phyloP scores from a whole-genome alignment of 2,888 invertebrate genomes.

The Escarpia spicata region DNA sequence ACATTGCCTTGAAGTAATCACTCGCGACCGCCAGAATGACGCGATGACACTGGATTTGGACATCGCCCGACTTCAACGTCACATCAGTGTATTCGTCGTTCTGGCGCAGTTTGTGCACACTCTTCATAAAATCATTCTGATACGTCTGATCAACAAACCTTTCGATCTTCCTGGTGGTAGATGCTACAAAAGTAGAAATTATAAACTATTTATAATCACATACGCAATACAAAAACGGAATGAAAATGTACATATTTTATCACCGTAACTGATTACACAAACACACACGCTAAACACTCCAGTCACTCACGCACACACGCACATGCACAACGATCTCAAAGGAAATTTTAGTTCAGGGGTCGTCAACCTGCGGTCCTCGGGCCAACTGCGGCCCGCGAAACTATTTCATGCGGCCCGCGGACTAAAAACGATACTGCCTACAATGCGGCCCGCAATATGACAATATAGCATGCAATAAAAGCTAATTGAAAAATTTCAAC shows the following conservation, averaged over 20 bases:
- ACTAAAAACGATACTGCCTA: too few relatives aligned
- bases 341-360: too few relatives aligned
- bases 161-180: background rate
- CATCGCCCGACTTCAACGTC: conserved; percentile 27
- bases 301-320: too few relatives aligned
- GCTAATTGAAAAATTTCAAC: too few relatives aligned
- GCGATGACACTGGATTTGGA: conserved; percentile 31
- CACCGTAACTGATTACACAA: too few relatives aligned
- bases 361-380: too few relatives aligned
- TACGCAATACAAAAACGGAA: background rate
- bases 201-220: background rate
- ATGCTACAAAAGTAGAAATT: background rate
- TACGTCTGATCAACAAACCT: background rate
- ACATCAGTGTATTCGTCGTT: conserved; percentile 32
- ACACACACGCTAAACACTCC: too few relatives aligned
- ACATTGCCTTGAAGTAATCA: conserved; percentile 38
- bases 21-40: conserved; percentile 35
- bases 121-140: conserved; percentile 9
- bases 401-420: too few relatives aligned
- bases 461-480: too few relatives aligned
- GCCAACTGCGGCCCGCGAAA: too few relatives aligned
- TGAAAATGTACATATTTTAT: background rate
- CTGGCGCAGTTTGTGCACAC: conserved; percentile 25
- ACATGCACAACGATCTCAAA: too few relatives aligned
- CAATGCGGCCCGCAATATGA: too few relatives aligned